Percentiles rank a stretch among this genome's conserved stretches.
phyloP scores from a whole-genome alignment of 2,113 vertebrate species.

The Triplophysa siluroides region DNA sequence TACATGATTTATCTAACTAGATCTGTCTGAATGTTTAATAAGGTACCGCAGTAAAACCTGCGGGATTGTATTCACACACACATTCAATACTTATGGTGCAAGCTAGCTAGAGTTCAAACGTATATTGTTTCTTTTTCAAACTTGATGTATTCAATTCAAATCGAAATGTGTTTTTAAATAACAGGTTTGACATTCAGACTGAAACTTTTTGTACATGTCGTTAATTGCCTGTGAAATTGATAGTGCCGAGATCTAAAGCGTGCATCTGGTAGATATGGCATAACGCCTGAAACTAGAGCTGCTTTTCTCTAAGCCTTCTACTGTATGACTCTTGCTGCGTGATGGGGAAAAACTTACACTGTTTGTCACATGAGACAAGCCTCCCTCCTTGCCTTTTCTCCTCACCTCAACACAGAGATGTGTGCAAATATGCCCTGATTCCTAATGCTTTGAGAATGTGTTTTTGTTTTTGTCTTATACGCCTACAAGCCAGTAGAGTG shows the following conservation, averaged over 20 bases:
- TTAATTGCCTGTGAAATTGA: conserved; percentile 55
- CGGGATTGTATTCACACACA: neutral
- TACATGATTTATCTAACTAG: conserved; percentile 5
- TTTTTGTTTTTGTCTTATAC: conserved; percentile 21
- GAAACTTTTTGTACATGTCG: too few relatives aligned
- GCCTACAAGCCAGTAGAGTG: conserved; percentile 53
- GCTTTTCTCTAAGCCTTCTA: conserved; percentile 54
- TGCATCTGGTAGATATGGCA: conserved; percentile 67
- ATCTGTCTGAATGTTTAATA: conserved; percentile 13
- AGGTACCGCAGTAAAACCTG: neutral
- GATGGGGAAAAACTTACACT: conserved; percentile 47
- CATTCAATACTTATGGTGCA: neutral
- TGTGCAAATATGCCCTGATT: conserved; percentile 23
- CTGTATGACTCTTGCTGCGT: conserved; percentile 45
- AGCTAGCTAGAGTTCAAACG: too few relatives aligned
- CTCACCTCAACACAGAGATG: conserved; percentile 26
- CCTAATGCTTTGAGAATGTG: conserved; percentile 41
- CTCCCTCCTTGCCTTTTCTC: neutral
- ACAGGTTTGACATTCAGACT: too few relatives aligned
- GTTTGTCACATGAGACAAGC: conserved; percentile 46
- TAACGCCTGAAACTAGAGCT: conserved; percentile 61
- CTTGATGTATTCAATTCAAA: too few relatives aligned
- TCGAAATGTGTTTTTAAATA: too few relatives aligned
- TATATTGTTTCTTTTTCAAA: too few relatives aligned
- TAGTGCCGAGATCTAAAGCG: conserved; percentile 68